Evolutionary conservation across 2,113 vertebrate species (phyloP).

Genomic region (Gadus chalcogrammus): DNA sequence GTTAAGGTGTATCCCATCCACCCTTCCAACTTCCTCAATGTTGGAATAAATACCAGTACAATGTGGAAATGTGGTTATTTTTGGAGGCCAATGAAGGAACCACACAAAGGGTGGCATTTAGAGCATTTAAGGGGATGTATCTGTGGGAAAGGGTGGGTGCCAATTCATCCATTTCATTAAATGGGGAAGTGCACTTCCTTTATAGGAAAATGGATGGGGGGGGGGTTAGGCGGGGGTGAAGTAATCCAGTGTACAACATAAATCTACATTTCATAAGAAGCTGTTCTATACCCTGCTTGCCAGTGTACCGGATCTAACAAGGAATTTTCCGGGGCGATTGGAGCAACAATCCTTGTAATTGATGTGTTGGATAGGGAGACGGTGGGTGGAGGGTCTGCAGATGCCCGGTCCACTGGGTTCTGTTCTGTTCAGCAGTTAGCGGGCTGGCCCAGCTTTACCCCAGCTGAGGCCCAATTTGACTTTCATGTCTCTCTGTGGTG

Average conservation of each 20-base stretch:
- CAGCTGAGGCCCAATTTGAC: constrained; percentile 42
- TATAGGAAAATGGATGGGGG: background rate
- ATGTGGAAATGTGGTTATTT: background rate
- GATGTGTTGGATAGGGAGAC: background rate
- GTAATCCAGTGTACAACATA: background rate
- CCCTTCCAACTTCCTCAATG: too few relatives aligned
- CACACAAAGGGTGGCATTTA: background rate
- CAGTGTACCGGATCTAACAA: too few relatives aligned
- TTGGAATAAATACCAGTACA: too few relatives aligned
- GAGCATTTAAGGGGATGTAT: background rate
- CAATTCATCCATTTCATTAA: constrained; percentile 10
- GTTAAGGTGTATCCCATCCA: background rate
- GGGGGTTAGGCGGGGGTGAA: background rate
- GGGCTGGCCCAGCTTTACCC: constrained; percentile 45
- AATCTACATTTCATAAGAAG: background rate
- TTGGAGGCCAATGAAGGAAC: background rate
- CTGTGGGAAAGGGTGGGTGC: background rate
- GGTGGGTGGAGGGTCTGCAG: constrained; percentile 10
- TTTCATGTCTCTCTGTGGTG: constrained; percentile 46
- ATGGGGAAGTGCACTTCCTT: background rate
- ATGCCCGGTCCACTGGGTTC: constrained; percentile 3
- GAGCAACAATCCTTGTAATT: too few relatives aligned
- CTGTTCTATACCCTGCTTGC: too few relatives aligned
- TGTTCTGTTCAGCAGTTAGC: constrained; percentile 34
- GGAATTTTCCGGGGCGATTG: too few relatives aligned